These are phyloP conservation scores for Ptychoptera contaminata DNA, from an alignment of 2,888 invertebrate species.

Conservation along the genomic window DNA sequence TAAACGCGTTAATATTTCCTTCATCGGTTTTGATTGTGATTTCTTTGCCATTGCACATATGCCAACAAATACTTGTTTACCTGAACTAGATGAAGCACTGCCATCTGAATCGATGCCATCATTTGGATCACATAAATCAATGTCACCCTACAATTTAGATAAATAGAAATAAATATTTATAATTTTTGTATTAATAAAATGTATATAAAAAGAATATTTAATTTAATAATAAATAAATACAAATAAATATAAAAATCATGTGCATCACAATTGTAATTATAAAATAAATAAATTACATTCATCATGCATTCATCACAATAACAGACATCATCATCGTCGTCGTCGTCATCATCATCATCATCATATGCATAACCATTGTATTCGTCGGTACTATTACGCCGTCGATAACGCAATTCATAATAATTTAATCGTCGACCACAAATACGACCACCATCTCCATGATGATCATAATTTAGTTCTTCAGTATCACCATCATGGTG, in stretches of 20 bases:
- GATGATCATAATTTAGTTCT: neutral
- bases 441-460: neutral
- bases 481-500: constrained; percentile 1
- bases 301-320: constrained; percentile 56
- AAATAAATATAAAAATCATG: constrained; percentile 5
- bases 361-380: constrained; percentile 8
- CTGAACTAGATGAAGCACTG: constrained; percentile 38
- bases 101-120: constrained; percentile 41
- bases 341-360: constrained; percentile 10
- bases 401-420: too few species aligned
- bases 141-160: constrained; percentile 44
- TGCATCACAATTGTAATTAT: neutral
- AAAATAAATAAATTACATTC: constrained; percentile 18
- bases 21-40: constrained; percentile 98
- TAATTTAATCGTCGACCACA: too few species aligned
- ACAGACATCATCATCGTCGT: constrained; percentile 47
- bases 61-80: constrained; percentile 90
- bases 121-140: constrained; percentile 48
- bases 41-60: constrained; percentile 99
- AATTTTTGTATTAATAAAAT: constrained; percentile 4
- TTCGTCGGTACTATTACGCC: constrained; percentile 13
- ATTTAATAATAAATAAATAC: neutral
- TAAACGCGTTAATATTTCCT: constrained; percentile 88
- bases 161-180: constrained; percentile 7
- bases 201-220: constrained; percentile 6